A percentile compares a stretch with the other conserved stretches of the same genome.
Evolutionary conservation across 2,888 invertebrate species (phyloP).

Genomic region (Philereme vetulata): DNA sequence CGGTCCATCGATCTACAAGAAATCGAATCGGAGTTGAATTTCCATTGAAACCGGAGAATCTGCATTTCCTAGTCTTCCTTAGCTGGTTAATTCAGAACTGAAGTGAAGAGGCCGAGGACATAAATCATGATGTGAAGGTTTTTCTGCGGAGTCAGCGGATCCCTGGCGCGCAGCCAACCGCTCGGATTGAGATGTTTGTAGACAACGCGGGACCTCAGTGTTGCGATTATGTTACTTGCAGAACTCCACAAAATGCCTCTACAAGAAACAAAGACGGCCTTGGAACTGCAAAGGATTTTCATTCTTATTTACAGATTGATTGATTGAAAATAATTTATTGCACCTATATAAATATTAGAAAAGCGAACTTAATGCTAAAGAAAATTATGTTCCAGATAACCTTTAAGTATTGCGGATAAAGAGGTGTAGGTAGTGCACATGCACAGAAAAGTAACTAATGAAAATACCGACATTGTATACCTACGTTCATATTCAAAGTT

Average conservation of each 20-base stretch:
- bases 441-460: too few species aligned
- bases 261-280: slow-evolving; percentile 10
- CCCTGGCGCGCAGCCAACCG: slow-evolving; percentile 25
- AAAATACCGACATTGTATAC: too few species aligned
- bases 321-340: too few species aligned
- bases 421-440: too few species aligned
- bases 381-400: too few species aligned
- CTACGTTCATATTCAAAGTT: too few species aligned
- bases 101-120: slow-evolving; percentile 23
- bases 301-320: too few species aligned
- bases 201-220: slow-evolving; percentile 17
- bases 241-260: slow-evolving; percentile 6
- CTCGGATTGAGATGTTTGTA: slow-evolving; percentile 16
- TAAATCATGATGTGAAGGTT: slow-evolving; percentile 26
- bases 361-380: too few species aligned
- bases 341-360: too few species aligned
- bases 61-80: slow-evolving; percentile 31
- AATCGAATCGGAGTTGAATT: slow-evolving; percentile 20
- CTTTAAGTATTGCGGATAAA: too few species aligned
- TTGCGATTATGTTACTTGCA: slow-evolving; percentile 13
- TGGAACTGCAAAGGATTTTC: neutral
- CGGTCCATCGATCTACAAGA: slow-evolving; percentile 11
- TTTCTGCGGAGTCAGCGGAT: slow-evolving; percentile 17
- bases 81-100: slow-evolving; percentile 20
- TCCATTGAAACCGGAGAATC: slow-evolving; percentile 28